Base-by-base conservation (phyloP, 2,888 invertebrate species). In the Drosophila subquinaria region DNA sequence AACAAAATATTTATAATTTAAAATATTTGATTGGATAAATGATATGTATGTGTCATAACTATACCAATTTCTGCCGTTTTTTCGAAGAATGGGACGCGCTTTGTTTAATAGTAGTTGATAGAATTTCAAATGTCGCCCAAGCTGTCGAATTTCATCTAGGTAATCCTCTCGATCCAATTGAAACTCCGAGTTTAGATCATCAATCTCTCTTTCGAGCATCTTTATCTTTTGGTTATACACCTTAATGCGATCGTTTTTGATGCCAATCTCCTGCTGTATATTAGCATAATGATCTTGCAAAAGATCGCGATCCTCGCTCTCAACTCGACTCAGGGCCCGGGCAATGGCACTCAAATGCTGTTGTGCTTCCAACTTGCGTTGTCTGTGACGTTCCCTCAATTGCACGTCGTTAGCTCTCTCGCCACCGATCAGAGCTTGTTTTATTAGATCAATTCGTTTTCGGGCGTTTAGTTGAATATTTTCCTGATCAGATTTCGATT, bases 141-240 rank as follows among this genome's bases (percentile, higher is more conserved):
- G 95, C 76, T 95, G 94, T 17, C 97, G 93, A 36, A 97, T 96
- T 0, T 96, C 96, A 88, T 97, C 97, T 73, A 97, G 92, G 90
- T 97, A 97, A 90, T 97, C 97, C n/a, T 96, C 95, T 2, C 97
- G 93, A 89, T 97, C 97, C 61, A 95, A 93, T 92, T 97, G 96
- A 92, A 97, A 97, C 93, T 97, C 97, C 10, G 95, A 94, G 83
- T 96, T 96, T 3, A 97, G 93, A 91, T 97, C 97, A 5, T 94
- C 93, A 23, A 97, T 95, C 92, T 97, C 97, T 65, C 95, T 93
- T 87, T 96, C 95, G 57, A 97, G 91, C 17, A 94, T 93, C 82
- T 95, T 94, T 23, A 95, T 94, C 93, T 95, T 95, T 78, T 95
- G 94, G 69, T 95, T 94, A 81, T 95, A 95, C 72, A 94, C 94